Percentiles rank a stretch among this genome's conserved stretches.
These are phyloP conservation scores for Anser cygnoides DNA, from an alignment of 2,113 vertebrate species.

Conservation along the genomic window DNA sequence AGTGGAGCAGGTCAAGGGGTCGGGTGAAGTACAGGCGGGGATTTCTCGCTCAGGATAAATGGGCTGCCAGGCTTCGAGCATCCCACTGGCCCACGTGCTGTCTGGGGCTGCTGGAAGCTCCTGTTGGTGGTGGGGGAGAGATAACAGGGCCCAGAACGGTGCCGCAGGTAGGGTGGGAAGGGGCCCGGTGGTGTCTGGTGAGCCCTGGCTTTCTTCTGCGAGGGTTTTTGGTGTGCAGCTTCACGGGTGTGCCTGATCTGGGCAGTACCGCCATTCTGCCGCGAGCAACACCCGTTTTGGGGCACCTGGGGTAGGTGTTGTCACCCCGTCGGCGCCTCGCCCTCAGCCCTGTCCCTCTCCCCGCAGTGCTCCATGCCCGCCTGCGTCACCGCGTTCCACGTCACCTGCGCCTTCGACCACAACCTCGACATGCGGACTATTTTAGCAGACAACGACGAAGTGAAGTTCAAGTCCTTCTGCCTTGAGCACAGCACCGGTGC, in stretches of 20 bases:
- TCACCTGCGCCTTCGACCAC: slow-evolving; percentile 97
- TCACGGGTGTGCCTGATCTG: fast-evolving
- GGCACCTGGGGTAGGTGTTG: background rate
- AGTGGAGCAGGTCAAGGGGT: background rate
- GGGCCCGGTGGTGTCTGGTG: background rate
- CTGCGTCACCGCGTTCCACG: slow-evolving; percentile 95
- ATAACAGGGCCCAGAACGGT: background rate
- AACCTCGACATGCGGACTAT: slow-evolving; percentile 95
- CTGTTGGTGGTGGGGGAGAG: background rate
- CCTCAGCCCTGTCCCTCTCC: slow-evolving; percentile 5
- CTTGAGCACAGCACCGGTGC: slow-evolving; percentile 89
- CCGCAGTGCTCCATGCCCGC: slow-evolving; percentile 93
- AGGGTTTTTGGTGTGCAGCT: background rate
- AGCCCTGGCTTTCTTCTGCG: background rate
- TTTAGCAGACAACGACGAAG: slow-evolving; percentile 94
- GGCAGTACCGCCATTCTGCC: background rate
- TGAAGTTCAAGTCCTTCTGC: slow-evolving; percentile 98
- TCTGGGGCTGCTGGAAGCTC: background rate
- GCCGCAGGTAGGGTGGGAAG: background rate
- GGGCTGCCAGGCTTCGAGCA: background rate
- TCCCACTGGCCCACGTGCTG: fast-evolving
- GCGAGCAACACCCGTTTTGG: fast-evolving
- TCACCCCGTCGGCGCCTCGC: background rate
- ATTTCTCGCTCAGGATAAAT: background rate
- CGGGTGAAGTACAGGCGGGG: background rate